These are phyloP conservation scores for Drosophila demipolita DNA, from an alignment of 2,888 invertebrate genomes.

Conservation along the genomic window DNA sequence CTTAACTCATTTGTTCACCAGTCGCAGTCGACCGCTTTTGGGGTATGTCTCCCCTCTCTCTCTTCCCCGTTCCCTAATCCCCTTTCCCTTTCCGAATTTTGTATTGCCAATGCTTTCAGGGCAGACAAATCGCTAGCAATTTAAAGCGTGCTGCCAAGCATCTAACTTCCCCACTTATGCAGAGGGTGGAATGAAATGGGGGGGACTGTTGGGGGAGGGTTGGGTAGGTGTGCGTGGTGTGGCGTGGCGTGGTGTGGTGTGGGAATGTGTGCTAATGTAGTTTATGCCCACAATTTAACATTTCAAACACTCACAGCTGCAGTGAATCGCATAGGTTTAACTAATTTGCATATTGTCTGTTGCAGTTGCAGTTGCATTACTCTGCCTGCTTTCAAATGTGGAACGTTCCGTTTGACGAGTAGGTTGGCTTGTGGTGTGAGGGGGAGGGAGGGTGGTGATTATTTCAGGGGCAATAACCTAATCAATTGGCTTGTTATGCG, in stretches of 20 bases:
- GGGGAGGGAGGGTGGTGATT: neutral
- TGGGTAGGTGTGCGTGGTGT: neutral
- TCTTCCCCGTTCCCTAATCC: neutral
- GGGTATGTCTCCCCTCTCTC: neutral
- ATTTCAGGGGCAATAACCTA: conserved; percentile 32
- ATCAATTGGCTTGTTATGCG: conserved; percentile 69
- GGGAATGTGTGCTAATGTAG: conserved; percentile 62
- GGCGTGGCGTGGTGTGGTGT: neutral
- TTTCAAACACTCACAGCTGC: conserved; percentile 61
- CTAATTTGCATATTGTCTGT: conserved; percentile 73
- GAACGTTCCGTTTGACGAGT: neutral
- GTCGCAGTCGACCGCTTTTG: neutral
- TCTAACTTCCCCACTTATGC: conserved; percentile 59
- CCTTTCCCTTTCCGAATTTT: neutral
- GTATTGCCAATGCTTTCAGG: conserved; percentile 40
- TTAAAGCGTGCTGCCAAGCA: conserved; percentile 63
- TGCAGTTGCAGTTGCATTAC: conserved; percentile 66
- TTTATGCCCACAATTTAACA: conserved; percentile 76
- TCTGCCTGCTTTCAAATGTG: conserved; percentile 1
- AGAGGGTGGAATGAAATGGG: conserved; percentile 12
- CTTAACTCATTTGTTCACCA: conserved; percentile 56
- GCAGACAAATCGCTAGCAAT: conserved; percentile 59
- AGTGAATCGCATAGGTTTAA: conserved; percentile 57
- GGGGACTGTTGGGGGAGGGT: accelerated
- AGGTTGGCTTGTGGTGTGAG: neutral